Percentiles rank a stretch among this genome's conserved stretches.
These are phyloP conservation scores for Athripsodes cinereus DNA, from an alignment of 2,888 invertebrate genomes.

Conservation along the genomic window DNA sequence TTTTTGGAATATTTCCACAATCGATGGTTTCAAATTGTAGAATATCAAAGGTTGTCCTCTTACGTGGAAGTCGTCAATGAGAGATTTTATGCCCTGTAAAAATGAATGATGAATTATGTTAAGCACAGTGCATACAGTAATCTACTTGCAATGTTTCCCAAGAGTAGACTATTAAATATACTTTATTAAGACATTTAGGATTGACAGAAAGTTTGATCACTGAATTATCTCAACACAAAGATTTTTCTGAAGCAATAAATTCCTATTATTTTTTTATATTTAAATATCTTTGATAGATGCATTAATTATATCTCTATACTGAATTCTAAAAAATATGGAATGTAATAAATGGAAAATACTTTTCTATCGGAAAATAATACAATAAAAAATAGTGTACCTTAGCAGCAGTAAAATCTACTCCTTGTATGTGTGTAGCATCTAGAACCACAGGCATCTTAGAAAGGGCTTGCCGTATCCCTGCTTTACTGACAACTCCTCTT, in stretches of 20 bases:
- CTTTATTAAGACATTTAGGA: too few relatives aligned
- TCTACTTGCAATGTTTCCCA: neutral
- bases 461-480: slow-evolving; percentile 53
- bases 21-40: slow-evolving; percentile 68
- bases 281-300: too few relatives aligned
- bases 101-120: neutral
- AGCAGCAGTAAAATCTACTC: slow-evolving; percentile 75
- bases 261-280: too few relatives aligned
- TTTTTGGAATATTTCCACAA: slow-evolving; percentile 64
- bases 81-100: slow-evolving; percentile 60
- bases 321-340: too few relatives aligned
- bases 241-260: too few relatives aligned
- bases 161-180: too few relatives aligned
- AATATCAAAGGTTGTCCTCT: slow-evolving; percentile 66
- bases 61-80: slow-evolving; percentile 63
- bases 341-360: too few relatives aligned
- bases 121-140: neutral
- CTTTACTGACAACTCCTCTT: slow-evolving; percentile 66
- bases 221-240: too few relatives aligned
- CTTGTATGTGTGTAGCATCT: slow-evolving; percentile 75
- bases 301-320: too few relatives aligned
- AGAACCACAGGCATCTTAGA: slow-evolving; percentile 63
- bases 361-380: too few relatives aligned
- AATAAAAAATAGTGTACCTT: slow-evolving; percentile 50
- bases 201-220: too few relatives aligned